A percentile compares a stretch with the other conserved stretches of the same genome.
These are phyloP conservation scores for Microplitis demolitor DNA, from an alignment of 1,140 invertebrate species.

Conservation along the genomic window DNA sequence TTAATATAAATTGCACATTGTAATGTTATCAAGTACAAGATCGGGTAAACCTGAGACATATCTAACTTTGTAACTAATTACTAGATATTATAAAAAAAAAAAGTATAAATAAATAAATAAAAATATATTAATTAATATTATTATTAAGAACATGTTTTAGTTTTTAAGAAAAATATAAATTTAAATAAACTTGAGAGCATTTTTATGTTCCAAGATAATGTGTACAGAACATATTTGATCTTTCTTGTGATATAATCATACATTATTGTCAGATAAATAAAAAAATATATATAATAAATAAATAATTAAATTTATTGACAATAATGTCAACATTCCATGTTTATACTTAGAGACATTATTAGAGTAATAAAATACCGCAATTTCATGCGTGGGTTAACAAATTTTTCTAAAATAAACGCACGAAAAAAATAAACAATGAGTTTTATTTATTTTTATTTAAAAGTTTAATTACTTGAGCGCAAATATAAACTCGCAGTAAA, in stretches of 20 bases:
- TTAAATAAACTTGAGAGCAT: slow-evolving; percentile 52
- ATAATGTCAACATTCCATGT: slow-evolving; percentile 54
- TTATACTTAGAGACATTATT: slow-evolving; percentile 44
- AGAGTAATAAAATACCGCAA: slow-evolving; percentile 36
- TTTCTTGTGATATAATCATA: slow-evolving; percentile 64
- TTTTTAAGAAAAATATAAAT: slow-evolving; percentile 32
- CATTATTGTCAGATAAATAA: slow-evolving; percentile 51
- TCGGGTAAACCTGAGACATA: slow-evolving; percentile 59
- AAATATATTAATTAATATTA: not conserved
- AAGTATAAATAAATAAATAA: slow-evolving; percentile 24
- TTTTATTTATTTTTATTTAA: too few relatives aligned
- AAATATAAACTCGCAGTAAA: slow-evolving; percentile 51
- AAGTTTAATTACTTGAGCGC: slow-evolving; percentile 7
- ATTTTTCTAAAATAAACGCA: too few relatives aligned
- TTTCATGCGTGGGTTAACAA: not conserved
- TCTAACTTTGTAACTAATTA: slow-evolving; percentile 61
- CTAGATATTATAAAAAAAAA: slow-evolving; percentile 34
- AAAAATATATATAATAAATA: slow-evolving; percentile 23
- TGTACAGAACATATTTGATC: slow-evolving; percentile 62
- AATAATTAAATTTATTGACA: slow-evolving; percentile 36
- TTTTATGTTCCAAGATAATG: slow-evolving; percentile 49
- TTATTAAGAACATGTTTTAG: not conserved
- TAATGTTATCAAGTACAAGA: slow-evolving; percentile 58
- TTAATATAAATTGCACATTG: slow-evolving; percentile 16
- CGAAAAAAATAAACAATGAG: not conserved